A percentile compares a stretch with the other conserved stretches of the same genome.
These are phyloP conservation scores for Erinaceus europaeus DNA, from an alignment of 2,113 vertebrate species.

Conservation along the genomic window DNA sequence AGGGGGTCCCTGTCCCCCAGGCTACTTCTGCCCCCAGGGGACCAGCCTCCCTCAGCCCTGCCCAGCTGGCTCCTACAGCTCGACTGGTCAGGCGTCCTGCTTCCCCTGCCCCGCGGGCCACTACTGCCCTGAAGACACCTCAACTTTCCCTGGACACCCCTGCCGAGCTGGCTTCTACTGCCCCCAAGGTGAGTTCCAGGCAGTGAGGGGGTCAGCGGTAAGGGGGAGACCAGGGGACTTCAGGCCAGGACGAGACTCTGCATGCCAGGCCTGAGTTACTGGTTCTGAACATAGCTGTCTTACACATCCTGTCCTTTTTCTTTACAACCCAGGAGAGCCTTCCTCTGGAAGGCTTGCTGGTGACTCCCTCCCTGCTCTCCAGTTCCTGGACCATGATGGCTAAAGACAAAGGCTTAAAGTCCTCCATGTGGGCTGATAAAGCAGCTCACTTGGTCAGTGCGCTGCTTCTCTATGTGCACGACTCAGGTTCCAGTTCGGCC, in stretches of 20 bases:
- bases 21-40: slow-evolving; percentile 90
- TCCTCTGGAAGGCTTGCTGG: too few species aligned
- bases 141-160: slow-evolving; percentile 83
- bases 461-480: too few species aligned
- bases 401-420: neutral
- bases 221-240: fast-evolving
- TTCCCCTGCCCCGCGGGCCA: slow-evolving; percentile 89
- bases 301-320: neutral
- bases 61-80: slow-evolving; percentile 89
- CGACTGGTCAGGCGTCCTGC: slow-evolving; percentile 86
- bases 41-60: slow-evolving; percentile 85
- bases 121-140: slow-evolving; percentile 90
- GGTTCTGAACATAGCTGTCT: neutral
- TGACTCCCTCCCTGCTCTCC: too few species aligned
- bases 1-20: slow-evolving; percentile 86
- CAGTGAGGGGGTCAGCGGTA: fast-evolving
- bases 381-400: too few species aligned
- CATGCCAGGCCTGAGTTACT: neutral
- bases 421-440: neutral
- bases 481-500: too few species aligned
- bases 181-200: slow-evolving; percentile 85
- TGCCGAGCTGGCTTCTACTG: slow-evolving; percentile 94
- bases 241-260: neutral
- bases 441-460: too few species aligned
- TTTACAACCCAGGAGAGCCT: neutral